Evolutionary conservation across 2,797 vertebrate genomes (phyloP).

Genomic region (Hafferia zeledoni): DNA sequence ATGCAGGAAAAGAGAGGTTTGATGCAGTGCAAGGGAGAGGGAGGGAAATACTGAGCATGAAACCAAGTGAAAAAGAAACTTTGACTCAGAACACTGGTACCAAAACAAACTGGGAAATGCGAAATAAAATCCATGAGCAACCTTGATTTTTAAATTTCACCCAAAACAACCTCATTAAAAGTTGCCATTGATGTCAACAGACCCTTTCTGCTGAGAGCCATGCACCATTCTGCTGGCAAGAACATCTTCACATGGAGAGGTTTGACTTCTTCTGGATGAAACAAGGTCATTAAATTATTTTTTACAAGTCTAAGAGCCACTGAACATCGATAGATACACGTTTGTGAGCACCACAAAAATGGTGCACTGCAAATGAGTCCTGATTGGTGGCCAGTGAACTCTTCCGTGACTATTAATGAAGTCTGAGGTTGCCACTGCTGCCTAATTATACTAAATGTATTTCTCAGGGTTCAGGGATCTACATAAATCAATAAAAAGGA

Average conservation of each 20-base stretch:
- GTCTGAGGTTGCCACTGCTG: not conserved
- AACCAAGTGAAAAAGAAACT: not conserved
- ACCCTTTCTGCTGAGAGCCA: not conserved
- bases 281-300: not conserved
- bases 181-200: not conserved
- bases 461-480: slow-evolving; percentile 29
- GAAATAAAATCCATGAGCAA: not conserved
- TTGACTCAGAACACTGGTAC: not conserved
- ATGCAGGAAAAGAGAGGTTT: rapidly evolving
- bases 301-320: not conserved
- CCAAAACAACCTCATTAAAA: not conserved
- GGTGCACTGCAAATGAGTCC: not conserved
- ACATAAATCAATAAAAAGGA: slow-evolving; percentile 29
- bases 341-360: not conserved
- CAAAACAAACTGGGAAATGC: not conserved
- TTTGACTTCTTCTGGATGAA: not conserved
- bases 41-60: not conserved
- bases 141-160: not conserved
- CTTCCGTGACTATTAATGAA: slow-evolving; percentile 31
- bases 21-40: not conserved
- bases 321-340: not conserved
- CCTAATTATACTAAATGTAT: slow-evolving; percentile 32
- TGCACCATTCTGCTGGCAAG: not conserved
- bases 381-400: not conserved
- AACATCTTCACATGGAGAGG: not conserved